Percentiles rank a stretch among this genome's conserved stretches.
phyloP scores from a whole-genome alignment of 2,888 invertebrate genomes.

The Cordilura impudica region DNA sequence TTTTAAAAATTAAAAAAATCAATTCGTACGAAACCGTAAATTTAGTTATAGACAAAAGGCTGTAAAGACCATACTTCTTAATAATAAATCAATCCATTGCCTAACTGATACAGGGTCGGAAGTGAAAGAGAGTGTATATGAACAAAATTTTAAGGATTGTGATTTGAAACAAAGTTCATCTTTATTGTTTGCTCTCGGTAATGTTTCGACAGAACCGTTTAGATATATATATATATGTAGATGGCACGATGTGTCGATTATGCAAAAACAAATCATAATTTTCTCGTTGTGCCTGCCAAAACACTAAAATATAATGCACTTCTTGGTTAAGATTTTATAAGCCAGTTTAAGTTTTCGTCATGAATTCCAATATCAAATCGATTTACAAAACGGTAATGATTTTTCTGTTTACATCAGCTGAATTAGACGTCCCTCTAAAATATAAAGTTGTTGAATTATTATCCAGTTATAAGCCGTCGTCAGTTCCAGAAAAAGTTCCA shows the following conservation, averaged over 20 bases:
- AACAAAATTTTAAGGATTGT: background rate
- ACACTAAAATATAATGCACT: background rate
- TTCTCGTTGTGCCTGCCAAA: background rate
- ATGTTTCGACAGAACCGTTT: constrained; percentile 27
- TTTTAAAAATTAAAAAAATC: background rate
- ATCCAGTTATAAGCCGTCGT: constrained; percentile 9
- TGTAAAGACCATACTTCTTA: background rate
- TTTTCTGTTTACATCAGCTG: background rate
- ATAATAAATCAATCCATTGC: constrained; percentile 4
- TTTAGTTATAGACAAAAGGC: background rate
- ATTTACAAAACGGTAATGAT: background rate
- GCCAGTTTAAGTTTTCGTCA: constrained; percentile 7
- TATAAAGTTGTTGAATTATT: background rate
- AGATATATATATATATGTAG: constrained; percentile 6
- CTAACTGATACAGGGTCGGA: constrained; percentile 17
- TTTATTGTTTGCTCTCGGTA: constrained; percentile 36
- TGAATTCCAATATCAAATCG: constrained; percentile 1
- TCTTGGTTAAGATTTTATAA: constrained; percentile 22
- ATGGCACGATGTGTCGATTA: constrained; percentile 21
- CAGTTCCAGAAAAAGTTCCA: constrained; percentile 26
- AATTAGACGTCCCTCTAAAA: constrained; percentile 9
- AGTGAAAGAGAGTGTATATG: constrained; percentile 10
- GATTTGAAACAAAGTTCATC: constrained; percentile 15
- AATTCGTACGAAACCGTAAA: background rate
- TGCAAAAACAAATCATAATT: constrained; percentile 22